Conservation (phyloP, 2,113 vertebrate genomes). For the Antennarius striatus region DNA sequence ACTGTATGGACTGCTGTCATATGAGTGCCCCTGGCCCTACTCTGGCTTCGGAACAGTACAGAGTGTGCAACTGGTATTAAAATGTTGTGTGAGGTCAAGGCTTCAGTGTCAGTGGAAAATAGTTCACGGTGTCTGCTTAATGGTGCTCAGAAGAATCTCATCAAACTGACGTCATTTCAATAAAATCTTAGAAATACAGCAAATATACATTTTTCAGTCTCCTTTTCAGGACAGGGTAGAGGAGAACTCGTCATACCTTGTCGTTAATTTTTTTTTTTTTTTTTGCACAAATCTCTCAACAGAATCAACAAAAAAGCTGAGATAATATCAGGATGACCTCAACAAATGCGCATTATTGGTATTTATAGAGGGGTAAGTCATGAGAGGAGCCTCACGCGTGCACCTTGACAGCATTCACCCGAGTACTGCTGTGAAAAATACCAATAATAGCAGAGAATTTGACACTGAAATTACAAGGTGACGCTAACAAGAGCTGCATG, state of each 20-base stretch:
- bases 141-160: not conserved
- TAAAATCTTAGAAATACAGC: not conserved
- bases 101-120: constrained; percentile 24
- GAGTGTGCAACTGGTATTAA: constrained; percentile 43
- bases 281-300: constrained; percentile 22
- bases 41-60: constrained; percentile 43
- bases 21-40: constrained; percentile 54
- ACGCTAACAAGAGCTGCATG: not conserved
- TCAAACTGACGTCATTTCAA: constrained; percentile 8
- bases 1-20: constrained; percentile 51
- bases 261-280: constrained; percentile 1
- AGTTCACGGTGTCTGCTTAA: constrained; percentile 17
- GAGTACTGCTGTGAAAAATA: not conserved
- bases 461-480: constrained; percentile 4
- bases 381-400: constrained; percentile 1
- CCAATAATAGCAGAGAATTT: not conserved
- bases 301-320: constrained; percentile 2
- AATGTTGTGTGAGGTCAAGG: constrained; percentile 44
- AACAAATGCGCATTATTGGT: constrained; percentile 22
- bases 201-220: not conserved
- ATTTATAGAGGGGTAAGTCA: constrained; percentile 13
- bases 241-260: constrained; percentile 3
- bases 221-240: not conserved
- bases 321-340: constrained; percentile 9
- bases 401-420: constrained; percentile 6